These are phyloP conservation scores for Petromus typicus DNA, from an alignment of 2,113 vertebrate species.

Conservation along the genomic window DNA sequence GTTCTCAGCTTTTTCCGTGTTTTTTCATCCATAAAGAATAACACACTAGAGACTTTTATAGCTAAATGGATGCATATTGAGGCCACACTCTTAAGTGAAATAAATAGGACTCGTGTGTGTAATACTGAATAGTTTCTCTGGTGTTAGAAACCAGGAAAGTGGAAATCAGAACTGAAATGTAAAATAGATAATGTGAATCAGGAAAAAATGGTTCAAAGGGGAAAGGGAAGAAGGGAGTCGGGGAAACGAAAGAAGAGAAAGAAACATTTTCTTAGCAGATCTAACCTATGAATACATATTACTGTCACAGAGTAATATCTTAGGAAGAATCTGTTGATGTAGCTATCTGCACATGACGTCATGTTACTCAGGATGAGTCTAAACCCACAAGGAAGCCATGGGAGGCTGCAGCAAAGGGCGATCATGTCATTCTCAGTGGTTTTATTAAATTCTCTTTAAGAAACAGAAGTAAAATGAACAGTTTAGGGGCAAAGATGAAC, in stretches of 20 bases:
- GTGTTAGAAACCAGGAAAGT: too few species aligned
- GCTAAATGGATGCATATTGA: too few species aligned
- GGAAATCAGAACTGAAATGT: too few species aligned
- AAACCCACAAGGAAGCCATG: not conserved
- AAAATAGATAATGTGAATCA: too few species aligned
- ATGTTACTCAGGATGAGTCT: not conserved
- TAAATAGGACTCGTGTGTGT: too few species aligned
- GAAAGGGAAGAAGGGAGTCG: too few species aligned
- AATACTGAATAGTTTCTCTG: too few species aligned
- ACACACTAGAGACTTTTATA: too few species aligned
- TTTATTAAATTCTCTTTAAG: constrained; percentile 52
- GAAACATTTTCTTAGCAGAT: constrained; percentile 61
- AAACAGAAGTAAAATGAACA: constrained; percentile 32
- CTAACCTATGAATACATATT: constrained; percentile 67
- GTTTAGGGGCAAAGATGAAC: constrained; percentile 28
- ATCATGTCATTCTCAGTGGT: not conserved
- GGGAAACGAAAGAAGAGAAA: not conserved
- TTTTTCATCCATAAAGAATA: too few species aligned
- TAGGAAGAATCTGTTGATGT: not conserved
- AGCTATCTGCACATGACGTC: not conserved
- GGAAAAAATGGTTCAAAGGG: too few species aligned
- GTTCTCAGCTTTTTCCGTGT: too few species aligned
- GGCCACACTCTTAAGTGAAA: too few species aligned
- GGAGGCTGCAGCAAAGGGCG: not conserved
- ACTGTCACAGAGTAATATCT: constrained; percentile 64